Evolutionary conservation across 1,140 invertebrate genomes (phyloP).

Genomic region (Homalodisca vitripennis): DNA sequence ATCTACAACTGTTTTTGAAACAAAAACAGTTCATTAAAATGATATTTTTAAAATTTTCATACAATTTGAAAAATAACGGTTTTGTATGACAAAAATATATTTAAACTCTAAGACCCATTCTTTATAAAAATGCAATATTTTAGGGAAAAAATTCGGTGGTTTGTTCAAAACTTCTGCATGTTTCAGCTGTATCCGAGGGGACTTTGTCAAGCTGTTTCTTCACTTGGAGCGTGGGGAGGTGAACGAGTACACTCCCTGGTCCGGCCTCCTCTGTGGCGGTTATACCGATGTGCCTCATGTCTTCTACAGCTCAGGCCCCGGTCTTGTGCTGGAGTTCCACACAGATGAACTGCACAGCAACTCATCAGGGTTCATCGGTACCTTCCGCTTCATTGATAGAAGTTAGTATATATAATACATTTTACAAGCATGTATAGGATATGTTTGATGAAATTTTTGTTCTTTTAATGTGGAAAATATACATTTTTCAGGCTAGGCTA

Average conservation of each 20-base stretch:
- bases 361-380: constrained; percentile 73
- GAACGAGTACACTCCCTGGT: constrained; percentile 77
- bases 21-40: too few relatives aligned
- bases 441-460: too few relatives aligned
- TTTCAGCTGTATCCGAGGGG: constrained; percentile 72
- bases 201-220: constrained; percentile 79
- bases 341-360: constrained; percentile 58
- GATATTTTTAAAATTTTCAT: too few relatives aligned
- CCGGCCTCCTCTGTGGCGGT: constrained; percentile 72
- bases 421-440: not conserved
- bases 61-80: too few relatives aligned
- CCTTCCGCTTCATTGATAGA: constrained; percentile 78
- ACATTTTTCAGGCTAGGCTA: too few relatives aligned
- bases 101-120: too few relatives aligned
- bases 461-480: too few relatives aligned
- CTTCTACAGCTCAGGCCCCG: constrained; percentile 76
- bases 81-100: too few relatives aligned
- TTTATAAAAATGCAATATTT: too few relatives aligned
- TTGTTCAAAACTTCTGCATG: not conserved
- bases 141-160: too few relatives aligned
- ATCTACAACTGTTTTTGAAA: too few relatives aligned
- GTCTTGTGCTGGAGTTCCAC: constrained; percentile 81
- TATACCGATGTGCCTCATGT: constrained; percentile 68
- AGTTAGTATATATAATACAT: constrained; percentile 57
- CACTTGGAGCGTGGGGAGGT: constrained; percentile 67